Percentiles rank a stretch among this genome's conserved stretches.
Conservation (phyloP, 2,797 vertebrate species). For the Orestias chungarensis region DNA sequence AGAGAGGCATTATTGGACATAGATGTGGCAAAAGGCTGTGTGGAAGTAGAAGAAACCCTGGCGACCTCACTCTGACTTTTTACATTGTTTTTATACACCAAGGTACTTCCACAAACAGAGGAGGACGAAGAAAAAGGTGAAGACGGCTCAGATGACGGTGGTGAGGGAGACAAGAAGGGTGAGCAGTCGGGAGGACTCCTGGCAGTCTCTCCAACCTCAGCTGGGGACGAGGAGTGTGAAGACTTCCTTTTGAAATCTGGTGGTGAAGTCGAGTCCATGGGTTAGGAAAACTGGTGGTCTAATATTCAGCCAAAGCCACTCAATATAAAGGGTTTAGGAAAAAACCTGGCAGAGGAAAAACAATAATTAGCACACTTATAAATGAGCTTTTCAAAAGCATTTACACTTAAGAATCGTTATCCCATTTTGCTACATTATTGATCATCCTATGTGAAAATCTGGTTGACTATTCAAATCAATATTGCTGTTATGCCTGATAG, state of each 20-base stretch:
- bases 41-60: slow-evolving; percentile 76
- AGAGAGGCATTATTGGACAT: slow-evolving; percentile 17
- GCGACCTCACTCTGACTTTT: slow-evolving; percentile 47
- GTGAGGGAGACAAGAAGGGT: slow-evolving; percentile 70
- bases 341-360: slow-evolving; percentile 50
- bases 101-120: slow-evolving; percentile 55
- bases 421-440: too few species aligned
- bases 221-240: slow-evolving; percentile 53
- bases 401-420: background rate
- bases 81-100: slow-evolving; percentile 62
- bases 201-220: slow-evolving; percentile 53
- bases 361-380: background rate
- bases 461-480: too few species aligned
- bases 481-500: too few species aligned
- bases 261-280: slow-evolving; percentile 67
- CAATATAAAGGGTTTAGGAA: slow-evolving; percentile 23
- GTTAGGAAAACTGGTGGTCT: slow-evolving; percentile 30
- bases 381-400: background rate
- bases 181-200: slow-evolving; percentile 71
- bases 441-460: too few species aligned
- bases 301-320: slow-evolving; percentile 25
- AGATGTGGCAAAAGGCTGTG: slow-evolving; percentile 39
- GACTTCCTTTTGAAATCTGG: slow-evolving; percentile 71
- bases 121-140: slow-evolving; percentile 75
- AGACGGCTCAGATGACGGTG: slow-evolving; percentile 72